Base-by-base conservation (phyloP, 2,113 vertebrate species). In the Rousettus leschenaultii region DNA sequence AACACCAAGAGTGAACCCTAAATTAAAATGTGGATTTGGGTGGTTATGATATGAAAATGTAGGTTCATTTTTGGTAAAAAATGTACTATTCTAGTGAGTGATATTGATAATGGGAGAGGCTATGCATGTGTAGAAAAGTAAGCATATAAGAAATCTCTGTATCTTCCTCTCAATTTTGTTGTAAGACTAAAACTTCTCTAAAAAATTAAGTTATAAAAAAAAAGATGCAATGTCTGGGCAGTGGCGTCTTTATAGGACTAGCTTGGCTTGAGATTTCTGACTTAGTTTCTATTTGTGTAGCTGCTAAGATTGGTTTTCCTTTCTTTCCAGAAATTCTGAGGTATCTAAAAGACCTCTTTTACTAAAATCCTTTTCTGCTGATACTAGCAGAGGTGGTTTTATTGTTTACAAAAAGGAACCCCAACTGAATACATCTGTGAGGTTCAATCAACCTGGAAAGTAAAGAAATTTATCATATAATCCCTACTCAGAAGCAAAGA, bases 301-400 rank as follows among this genome's bases (percentile, higher is more conserved):
- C 16, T 53, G 86, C 55, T 57, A 53, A 48, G 5, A 43, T 48
- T 71, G 30, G 9, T 77, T 95, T 24, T n/a, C 71, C 35, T 83
- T 45, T 57, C 18, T 55, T 84, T 59, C 57, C 83, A 66, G 59
- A 92, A 15, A 92, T 30, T 70, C 55, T 84, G 24, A 73, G 22
- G 43, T 45, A 96, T 28, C 63, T 33, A 65, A 38, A 51, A 51
- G 48, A 51, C 53, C 83, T 53, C 15, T 12, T 93, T 74, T 87
- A 78, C 51, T 77, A 86, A 82, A 87, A 83, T 92, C 15, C 30
- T 90, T 86, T 95, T 57, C 24, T 51, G n/a, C 21, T 86, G 91
- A 86, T 71, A 28, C 11, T 87, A 86, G 75, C 38, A 94, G n/a
- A 92, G 57, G 38, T 77, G 38, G 16, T 38, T 87, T 87, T 94